phyloP scores from a whole-genome alignment of 2,888 invertebrate genomes.

The Nomada goodeniana region DNA sequence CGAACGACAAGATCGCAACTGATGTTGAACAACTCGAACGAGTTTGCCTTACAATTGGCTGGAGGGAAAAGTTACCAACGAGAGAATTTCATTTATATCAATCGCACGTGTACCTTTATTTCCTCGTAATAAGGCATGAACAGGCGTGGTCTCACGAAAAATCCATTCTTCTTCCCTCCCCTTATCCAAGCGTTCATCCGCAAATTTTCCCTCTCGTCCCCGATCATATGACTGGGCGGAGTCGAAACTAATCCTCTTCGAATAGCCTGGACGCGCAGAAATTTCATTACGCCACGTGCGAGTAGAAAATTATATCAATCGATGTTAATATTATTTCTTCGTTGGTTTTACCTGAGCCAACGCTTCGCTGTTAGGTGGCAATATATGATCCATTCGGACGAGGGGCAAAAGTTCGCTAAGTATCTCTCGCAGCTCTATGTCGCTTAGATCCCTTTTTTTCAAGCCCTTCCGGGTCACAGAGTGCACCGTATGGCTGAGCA shows the following conservation, averaged over 20 bases:
- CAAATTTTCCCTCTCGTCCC: conserved; percentile 88
- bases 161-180: conserved; percentile 89
- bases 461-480: conserved; percentile 94
- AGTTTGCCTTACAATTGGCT: background rate
- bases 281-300: no score
- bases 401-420: conserved; percentile 93
- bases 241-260: conserved; percentile 92
- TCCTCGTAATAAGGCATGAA: conserved; percentile 98
- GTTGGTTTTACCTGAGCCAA: conserved; percentile 87
- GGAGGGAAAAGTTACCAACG: no score
- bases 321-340: no score
- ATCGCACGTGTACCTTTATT: conserved; percentile 88
- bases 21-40: background rate
- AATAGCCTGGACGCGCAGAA: conserved; percentile 83
- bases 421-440: conserved; percentile 93
- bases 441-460: conserved; percentile 92
- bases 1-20: no score
- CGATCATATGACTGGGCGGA: conserved; percentile 94
- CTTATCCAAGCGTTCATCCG: conserved; percentile 93
- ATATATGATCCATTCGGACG: conserved; percentile 94
- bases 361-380: conserved; percentile 93
- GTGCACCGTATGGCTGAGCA: conserved; percentile 96
- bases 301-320: no score
- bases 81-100: background rate
- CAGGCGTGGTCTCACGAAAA: conserved; percentile 93